Conservation (phyloP, 2,113 vertebrate species). For the Geococcyx californianus region DNA sequence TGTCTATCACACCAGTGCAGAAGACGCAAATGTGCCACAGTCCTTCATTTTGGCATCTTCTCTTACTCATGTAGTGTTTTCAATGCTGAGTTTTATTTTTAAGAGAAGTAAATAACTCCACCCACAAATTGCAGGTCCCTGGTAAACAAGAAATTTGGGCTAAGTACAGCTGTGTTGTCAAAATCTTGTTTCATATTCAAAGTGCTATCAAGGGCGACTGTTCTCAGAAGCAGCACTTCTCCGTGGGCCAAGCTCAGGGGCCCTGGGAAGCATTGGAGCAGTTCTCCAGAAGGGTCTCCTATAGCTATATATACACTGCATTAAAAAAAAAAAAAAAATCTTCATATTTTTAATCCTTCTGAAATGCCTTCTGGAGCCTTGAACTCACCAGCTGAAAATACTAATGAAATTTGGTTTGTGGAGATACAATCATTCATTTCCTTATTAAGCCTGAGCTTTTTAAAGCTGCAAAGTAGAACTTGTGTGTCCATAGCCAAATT, state of each 20-base stretch:
- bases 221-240: neutral
- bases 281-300: neutral
- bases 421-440: neutral
- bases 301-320: neutral
- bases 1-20: neutral
- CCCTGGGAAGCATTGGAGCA: neutral
- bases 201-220: neutral
- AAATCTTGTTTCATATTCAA: neutral
- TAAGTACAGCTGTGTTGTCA: constrained; percentile 7
- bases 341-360: neutral
- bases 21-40: neutral
- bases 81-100: constrained; percentile 43
- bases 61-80: neutral
- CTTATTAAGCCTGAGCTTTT: neutral
- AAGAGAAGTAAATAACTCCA: constrained; percentile 10
- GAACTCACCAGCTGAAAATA: constrained; percentile 13
- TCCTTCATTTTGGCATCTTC: neutral
- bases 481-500: neutral
- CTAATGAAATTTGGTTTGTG: neutral
- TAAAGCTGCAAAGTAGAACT: neutral
- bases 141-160: neutral
- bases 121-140: constrained; percentile 39
- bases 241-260: neutral
- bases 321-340: neutral
- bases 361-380: neutral